These are phyloP conservation scores for Clarias batrachus DNA, from an alignment of 2,113 vertebrate genomes.

Conservation along the genomic window DNA sequence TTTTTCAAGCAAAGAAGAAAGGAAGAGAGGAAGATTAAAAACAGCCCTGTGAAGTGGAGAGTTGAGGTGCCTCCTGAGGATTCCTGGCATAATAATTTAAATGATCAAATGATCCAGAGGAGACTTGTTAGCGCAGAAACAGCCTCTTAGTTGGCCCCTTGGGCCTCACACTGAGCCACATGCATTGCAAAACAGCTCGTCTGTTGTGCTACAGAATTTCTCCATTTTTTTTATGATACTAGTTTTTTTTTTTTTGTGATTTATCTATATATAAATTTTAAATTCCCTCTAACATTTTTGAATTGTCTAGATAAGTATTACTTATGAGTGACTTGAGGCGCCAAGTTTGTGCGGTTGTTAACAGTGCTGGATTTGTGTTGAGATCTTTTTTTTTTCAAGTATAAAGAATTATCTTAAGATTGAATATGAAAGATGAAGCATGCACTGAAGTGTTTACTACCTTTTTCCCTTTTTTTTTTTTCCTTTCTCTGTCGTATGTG, in stretches of 20 bases:
- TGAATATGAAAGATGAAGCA: background rate
- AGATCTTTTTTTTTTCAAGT: slow-evolving; percentile 12
- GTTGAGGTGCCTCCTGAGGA: slow-evolving; percentile 77
- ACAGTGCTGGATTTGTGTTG: background rate
- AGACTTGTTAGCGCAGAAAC: slow-evolving; percentile 84
- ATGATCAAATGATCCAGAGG: slow-evolving; percentile 86
- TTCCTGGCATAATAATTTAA: slow-evolving; percentile 86
- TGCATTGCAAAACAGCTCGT: slow-evolving; percentile 83
- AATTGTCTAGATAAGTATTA: slow-evolving; percentile 68
- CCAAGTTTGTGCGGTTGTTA: slow-evolving; percentile 12
- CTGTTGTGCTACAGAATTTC: slow-evolving; percentile 80
- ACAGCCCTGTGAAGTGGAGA: slow-evolving; percentile 81
- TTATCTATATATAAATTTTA: slow-evolving; percentile 52
- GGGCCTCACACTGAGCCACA: slow-evolving; percentile 72
- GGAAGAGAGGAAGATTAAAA: slow-evolving; percentile 80
- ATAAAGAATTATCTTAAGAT: slow-evolving; percentile 2
- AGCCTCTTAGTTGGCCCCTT: slow-evolving; percentile 83
- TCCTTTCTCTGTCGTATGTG: background rate
- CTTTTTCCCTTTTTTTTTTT: background rate
- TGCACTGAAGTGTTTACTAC: background rate
- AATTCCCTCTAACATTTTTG: slow-evolving; percentile 59
- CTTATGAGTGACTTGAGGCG: slow-evolving; percentile 54
- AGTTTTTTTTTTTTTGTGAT: slow-evolving; percentile 68
- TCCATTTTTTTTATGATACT: slow-evolving; percentile 52
- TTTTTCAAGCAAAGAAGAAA: slow-evolving; percentile 70